Conservation (phyloP, 2,797 vertebrate genomes). For the Microctenopoma lineatum region DNA sequence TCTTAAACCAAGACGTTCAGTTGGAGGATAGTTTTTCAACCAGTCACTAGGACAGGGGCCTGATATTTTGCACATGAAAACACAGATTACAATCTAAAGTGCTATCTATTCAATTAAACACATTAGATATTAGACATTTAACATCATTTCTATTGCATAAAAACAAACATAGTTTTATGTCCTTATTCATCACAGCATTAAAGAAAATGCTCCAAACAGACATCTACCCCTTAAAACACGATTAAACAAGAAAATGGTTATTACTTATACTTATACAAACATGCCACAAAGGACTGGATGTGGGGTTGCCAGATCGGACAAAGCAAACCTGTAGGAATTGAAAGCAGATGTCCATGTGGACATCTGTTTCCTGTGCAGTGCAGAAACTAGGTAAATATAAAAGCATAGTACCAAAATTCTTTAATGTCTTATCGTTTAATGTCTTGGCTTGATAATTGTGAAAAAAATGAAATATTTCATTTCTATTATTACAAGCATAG, state of each 20-base stretch:
- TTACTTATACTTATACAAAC: constrained; percentile 45
- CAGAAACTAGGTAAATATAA: constrained; percentile 36
- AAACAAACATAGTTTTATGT: not conserved
- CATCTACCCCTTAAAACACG: constrained; percentile 53
- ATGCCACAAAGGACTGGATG: constrained; percentile 38
- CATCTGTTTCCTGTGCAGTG: constrained; percentile 67
- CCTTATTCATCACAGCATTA: not conserved
- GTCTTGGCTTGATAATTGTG: constrained; percentile 3
- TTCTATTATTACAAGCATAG: not conserved
- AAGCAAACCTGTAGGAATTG: constrained; percentile 70
- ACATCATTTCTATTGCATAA: not conserved
- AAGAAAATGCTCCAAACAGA: constrained; percentile 34
- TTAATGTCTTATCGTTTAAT: not conserved
- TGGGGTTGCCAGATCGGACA: constrained; percentile 59
- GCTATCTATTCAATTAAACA: not conserved
- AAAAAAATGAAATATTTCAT: not conserved
- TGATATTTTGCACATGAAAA: not conserved
- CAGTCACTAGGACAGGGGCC: not conserved
- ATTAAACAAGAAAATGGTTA: constrained; percentile 61
- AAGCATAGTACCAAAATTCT: constrained; percentile 40
- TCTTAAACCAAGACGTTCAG: constrained; percentile 1
- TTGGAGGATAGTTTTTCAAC: constrained; percentile 24
- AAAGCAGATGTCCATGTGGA: constrained; percentile 76
- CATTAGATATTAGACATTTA: not conserved
- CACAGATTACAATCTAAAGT: not conserved